Evolutionary conservation across 2,797 vertebrate species (phyloP).

Genomic region (Protonibea diacanthus): DNA sequence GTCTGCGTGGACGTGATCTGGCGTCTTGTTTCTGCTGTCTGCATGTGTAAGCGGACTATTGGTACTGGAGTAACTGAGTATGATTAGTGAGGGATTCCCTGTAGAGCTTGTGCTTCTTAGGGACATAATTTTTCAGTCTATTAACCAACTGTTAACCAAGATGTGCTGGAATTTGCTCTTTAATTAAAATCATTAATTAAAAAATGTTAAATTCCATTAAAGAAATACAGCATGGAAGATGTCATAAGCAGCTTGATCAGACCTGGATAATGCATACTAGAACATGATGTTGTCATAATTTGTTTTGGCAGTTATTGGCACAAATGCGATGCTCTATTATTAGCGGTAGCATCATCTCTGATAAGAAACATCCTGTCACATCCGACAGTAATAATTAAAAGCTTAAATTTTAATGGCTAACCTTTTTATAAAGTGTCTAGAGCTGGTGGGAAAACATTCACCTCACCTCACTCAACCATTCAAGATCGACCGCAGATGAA

Average conservation of each 20-base stretch:
- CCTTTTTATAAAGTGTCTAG: not conserved
- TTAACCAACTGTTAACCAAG: constrained; percentile 3
- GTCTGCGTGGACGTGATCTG: constrained; percentile 4
- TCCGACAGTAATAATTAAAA: not conserved
- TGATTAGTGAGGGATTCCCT: constrained; percentile 12
- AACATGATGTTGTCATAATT: not conserved
- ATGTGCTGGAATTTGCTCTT: not conserved
- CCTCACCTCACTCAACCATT: not conserved
- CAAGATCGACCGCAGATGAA: not conserved
- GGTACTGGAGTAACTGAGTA: not conserved
- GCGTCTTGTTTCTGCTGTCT: constrained; percentile 15
- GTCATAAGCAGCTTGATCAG: constrained; percentile 2
- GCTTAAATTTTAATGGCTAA: not conserved
- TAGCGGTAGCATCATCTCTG: not conserved
- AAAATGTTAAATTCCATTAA: not conserved
- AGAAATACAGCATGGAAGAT: constrained; percentile 5
- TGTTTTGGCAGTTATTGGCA: not conserved
- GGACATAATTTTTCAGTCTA: not conserved
- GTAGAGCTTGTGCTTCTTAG: not conserved
- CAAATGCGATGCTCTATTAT: not conserved
- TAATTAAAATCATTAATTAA: not conserved
- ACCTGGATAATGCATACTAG: not conserved
- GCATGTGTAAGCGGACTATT: not conserved
- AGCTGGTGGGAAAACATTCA: not conserved
- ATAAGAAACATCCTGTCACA: not conserved